Conservation (phyloP, 92 coral and sea anemone species). For the Micromussa lordhowensis region DNA sequence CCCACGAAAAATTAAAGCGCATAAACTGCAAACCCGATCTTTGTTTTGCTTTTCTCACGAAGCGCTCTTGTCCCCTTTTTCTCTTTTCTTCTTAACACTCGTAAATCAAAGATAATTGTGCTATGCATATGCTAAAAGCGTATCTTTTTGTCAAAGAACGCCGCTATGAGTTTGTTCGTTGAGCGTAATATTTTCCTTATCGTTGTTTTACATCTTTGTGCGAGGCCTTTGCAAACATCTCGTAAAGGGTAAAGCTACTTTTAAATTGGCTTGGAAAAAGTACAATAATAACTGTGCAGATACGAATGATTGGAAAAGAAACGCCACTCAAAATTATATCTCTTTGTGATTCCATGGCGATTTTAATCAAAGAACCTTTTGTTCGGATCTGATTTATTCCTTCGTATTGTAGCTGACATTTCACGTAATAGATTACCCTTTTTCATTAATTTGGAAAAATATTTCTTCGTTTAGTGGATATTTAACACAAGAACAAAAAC, state of each 20-base stretch:
- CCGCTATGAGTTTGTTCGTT: neutral
- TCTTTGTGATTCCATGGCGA: conserved; percentile 1
- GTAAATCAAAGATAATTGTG: conserved; percentile 32
- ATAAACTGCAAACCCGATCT: neutral
- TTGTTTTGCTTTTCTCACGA: neutral
- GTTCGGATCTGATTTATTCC: conserved; percentile 18
- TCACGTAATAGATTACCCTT: conserved; percentile 24
- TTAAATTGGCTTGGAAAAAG: conserved; percentile 7
- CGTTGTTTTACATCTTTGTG: neutral
- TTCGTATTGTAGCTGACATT: conserved; percentile 13
- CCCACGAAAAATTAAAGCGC: neutral
- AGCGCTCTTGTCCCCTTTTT: neutral
- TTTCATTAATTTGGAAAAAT: neutral
- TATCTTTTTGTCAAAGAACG: conserved; percentile 10
- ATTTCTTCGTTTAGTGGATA: neutral
- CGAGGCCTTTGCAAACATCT: neutral
- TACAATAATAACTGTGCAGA: neutral
- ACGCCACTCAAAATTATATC: conserved; percentile 14
- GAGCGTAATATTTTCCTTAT: neutral
- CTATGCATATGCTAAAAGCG: conserved; percentile 12
- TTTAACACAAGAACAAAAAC: conserved; percentile 24
- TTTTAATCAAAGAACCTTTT: conserved; percentile 2
- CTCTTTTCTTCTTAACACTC: conserved; percentile 1
- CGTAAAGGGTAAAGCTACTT: neutral
- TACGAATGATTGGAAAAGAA: conserved; percentile 3